Conservation (phyloP, 2,888 invertebrate species). For the Orthosia cruda region DNA sequence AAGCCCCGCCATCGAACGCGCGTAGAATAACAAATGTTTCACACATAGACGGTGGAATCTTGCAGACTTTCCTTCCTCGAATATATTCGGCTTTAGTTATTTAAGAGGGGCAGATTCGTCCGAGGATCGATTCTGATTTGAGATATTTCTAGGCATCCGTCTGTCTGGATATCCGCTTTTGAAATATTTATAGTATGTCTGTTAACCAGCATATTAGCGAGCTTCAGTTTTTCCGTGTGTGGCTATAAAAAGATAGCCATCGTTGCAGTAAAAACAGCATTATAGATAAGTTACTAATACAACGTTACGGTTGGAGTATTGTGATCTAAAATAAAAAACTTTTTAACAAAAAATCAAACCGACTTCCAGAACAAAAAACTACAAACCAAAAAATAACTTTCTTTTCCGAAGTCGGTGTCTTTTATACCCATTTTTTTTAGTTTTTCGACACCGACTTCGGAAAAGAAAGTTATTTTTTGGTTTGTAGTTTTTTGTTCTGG, state of each 20-base stretch:
- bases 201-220: slow-evolving; percentile 21
- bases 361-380: no score
- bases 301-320: slow-evolving; percentile 26
- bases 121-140: slow-evolving; percentile 34
- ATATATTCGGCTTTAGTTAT: slow-evolving; percentile 43
- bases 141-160: slow-evolving; percentile 32
- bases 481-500: no score
- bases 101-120: slow-evolving; percentile 10
- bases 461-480: no score
- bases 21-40: slow-evolving; percentile 84
- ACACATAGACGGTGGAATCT: slow-evolving; percentile 69
- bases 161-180: slow-evolving; percentile 33
- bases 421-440: no score
- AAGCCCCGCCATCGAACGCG: slow-evolving; percentile 82
- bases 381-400: no score
- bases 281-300: slow-evolving; percentile 30
- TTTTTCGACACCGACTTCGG: no score
- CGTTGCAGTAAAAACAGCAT: slow-evolving; percentile 20
- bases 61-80: slow-evolving; percentile 70
- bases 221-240: slow-evolving; percentile 16
- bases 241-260: slow-evolving; percentile 41
- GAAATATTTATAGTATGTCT: slow-evolving; percentile 33
- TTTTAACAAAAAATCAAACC: no score
- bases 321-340: slow-evolving; percentile 24
- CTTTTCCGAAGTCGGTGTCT: no score